phyloP scores from a whole-genome alignment of 2,888 invertebrate species.

The Norana najaformis region DNA sequence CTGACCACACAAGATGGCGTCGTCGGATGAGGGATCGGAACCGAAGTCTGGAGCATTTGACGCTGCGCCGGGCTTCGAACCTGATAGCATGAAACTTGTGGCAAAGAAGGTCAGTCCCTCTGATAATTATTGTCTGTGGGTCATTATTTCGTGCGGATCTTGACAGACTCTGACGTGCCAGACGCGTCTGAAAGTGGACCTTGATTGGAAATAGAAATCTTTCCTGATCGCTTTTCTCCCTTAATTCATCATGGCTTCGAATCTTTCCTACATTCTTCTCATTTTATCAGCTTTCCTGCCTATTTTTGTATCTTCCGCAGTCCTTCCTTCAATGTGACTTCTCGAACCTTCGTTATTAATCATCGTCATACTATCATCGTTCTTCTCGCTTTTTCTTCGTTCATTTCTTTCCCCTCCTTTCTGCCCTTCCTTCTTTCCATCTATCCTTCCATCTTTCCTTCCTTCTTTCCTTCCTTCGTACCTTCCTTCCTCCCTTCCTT shows the following conservation, averaged over 20 bases:
- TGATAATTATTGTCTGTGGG: neutral
- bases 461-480: neutral
- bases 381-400: too few species aligned
- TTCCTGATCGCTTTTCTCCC: too few species aligned
- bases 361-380: too few species aligned
- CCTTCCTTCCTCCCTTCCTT: neutral
- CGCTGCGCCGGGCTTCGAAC: neutral
- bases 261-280: too few species aligned
- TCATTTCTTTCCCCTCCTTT: too few species aligned
- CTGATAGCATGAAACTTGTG: neutral
- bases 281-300: too few species aligned
- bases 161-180: too few species aligned
- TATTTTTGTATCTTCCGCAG: too few species aligned
- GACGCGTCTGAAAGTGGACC: neutral
- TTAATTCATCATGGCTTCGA: too few species aligned
- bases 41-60: neutral
- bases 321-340: too few species aligned
- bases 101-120: neutral
- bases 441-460: neutral
- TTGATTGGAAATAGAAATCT: neutral
- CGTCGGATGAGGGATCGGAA: neutral
- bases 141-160: neutral
- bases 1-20: slow-evolving; percentile 19
- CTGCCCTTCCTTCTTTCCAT: too few species aligned
- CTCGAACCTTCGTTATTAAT: too few species aligned